These are phyloP conservation scores for Varecia variegata DNA, from an alignment of 2,797 vertebrate genomes.

Conservation along the genomic window DNA sequence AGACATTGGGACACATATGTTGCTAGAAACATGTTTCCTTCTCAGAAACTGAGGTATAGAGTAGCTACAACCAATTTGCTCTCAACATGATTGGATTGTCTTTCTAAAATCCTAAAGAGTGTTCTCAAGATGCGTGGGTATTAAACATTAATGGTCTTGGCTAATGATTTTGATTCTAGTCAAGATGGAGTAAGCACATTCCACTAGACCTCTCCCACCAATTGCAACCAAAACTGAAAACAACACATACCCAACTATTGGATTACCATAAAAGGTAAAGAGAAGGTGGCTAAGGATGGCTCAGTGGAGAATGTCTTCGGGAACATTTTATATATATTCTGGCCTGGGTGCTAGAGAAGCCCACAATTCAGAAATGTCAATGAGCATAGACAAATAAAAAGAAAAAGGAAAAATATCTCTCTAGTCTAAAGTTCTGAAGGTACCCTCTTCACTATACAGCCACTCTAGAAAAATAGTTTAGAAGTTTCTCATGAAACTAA, in stretches of 20 bases:
- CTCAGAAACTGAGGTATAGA: slow-evolving; percentile 35
- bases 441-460: not conserved
- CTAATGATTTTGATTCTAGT: slow-evolving; percentile 13
- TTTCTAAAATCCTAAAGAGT: not conserved
- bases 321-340: not conserved
- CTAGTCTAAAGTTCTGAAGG: not conserved
- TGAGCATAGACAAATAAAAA: not conserved
- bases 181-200: not conserved
- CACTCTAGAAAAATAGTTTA: not conserved
- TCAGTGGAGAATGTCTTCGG: not conserved
- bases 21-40: slow-evolving; percentile 44
- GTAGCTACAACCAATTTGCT: not conserved
- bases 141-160: slow-evolving; percentile 23
- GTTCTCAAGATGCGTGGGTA: not conserved
- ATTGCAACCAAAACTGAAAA: not conserved
- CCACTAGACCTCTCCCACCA: not conserved
- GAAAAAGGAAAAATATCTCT: not conserved
- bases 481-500: not conserved
- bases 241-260: not conserved
- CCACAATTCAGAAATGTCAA: not conserved
- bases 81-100: not conserved
- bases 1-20: slow-evolving; percentile 61
- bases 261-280: not conserved
- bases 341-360: not conserved
- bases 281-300: not conserved